Base-by-base conservation (phyloP, 2,888 invertebrate species). In the Tenthredo notha region DNA sequence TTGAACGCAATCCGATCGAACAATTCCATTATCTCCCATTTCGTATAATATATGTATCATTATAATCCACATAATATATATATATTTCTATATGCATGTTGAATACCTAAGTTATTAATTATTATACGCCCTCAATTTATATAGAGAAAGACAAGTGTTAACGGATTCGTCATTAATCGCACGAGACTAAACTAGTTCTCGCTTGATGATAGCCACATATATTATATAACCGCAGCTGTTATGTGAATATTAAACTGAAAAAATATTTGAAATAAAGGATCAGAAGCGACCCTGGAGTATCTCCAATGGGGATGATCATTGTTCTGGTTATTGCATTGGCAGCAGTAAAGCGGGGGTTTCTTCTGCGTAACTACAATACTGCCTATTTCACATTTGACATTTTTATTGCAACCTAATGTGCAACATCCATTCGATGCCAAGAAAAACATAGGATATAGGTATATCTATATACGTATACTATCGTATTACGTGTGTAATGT, bases 301-400 rank as follows among this genome's bases (percentile, higher is more conserved):
- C 85, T 92, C 92, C 91, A 92, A 91, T 88, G 87, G 85, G 87
- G 85, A 90, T 90, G 88, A 91, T 90, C 89, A 91, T 91, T 90
- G 89, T 89, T 90, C 89, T 84, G 87, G 88, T 90, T 90, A 90
- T 90, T 90, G 88, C 87, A 88, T 87, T 86, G 89, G 85, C 88
- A 88, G 85, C 86, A 33, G 33, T 67, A 29, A 85, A 88, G 88
- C 86, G 89, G 88, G 86, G 25, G 25, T 54, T 54, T 87, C 87
- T 88, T 54, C 78, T 86, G 47, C 33, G 84, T 70, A 75, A 86
- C 77, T 84, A 86, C 86, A 88, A 89, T 87, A 86, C 86, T 87
- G 87, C 87, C 87, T 87, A 87, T 88, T 88, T 87, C 86, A 82
- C 86, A 61, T 90, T 88, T 87, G 84, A 86, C 85, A 88, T 87